Percentiles rank a stretch among this genome's conserved stretches.
Conservation (phyloP, 2,888 invertebrate species). For the Nomada hirtipes region DNA sequence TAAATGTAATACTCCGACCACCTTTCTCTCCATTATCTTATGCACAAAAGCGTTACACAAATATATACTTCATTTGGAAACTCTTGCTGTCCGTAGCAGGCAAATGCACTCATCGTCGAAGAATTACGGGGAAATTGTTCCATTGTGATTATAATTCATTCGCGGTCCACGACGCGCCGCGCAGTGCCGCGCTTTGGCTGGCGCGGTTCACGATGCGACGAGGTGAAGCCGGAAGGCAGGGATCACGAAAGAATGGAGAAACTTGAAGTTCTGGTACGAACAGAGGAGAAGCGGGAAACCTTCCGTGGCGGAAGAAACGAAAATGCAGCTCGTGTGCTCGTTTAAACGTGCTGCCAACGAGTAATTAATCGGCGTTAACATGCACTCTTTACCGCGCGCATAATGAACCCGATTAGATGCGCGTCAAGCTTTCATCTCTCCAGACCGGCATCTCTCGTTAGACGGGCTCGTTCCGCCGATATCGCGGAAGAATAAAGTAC, state of each 20-base stretch:
- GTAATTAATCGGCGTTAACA: constrained; percentile 77
- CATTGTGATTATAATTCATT: constrained; percentile 38
- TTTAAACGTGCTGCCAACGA: constrained; percentile 66
- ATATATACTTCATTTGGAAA: background rate
- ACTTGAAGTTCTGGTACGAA: background rate
- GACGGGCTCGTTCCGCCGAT: constrained; percentile 43
- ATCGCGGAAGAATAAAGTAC: constrained; percentile 32
- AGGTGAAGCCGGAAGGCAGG: constrained; percentile 14
- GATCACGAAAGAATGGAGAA: constrained; percentile 1
- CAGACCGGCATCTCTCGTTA: constrained; percentile 43
- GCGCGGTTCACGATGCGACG: background rate
- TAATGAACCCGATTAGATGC: constrained; percentile 65
- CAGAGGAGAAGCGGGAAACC: constrained; percentile 7
- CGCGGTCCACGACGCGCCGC: background rate
- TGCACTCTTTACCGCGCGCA: constrained; percentile 56
- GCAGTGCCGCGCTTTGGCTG: background rate
- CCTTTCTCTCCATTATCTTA: no score
- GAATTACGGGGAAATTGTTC: constrained; percentile 19
- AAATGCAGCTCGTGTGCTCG: constrained; percentile 47
- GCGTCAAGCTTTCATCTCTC: constrained; percentile 46
- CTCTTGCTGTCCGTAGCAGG: background rate
- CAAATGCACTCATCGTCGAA: background rate
- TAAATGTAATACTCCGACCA: no score
- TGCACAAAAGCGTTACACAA: background rate
- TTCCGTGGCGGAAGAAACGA: constrained; percentile 2